Evolutionary conservation across 64 coral and sea anemone species (phyloP).

Genomic region (Actinia equina): DNA sequence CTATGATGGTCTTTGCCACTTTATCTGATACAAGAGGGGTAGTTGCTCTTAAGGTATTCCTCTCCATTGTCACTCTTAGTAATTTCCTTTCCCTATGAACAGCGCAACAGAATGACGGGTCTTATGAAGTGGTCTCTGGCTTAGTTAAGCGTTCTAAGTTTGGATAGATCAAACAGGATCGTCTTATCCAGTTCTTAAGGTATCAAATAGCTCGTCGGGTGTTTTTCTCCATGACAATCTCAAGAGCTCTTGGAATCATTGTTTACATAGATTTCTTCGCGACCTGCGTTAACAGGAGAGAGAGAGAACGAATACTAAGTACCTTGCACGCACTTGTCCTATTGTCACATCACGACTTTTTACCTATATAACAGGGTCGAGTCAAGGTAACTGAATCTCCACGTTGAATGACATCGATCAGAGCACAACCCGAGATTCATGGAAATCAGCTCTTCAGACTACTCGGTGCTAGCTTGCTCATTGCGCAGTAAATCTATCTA

Average conservation of each 20-base stretch:
- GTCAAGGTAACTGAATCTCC: background rate
- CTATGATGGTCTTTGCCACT: background rate
- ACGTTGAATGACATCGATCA: background rate
- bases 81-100: background rate
- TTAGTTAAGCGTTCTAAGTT: background rate
- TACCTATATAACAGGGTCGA: background rate
- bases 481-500: background rate
- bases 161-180: background rate
- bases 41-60: background rate
- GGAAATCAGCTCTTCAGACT: background rate
- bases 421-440: background rate
- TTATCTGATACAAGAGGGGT: conserved; percentile 10
- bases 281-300: background rate
- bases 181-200: background rate
- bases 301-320: background rate
- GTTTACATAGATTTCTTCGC: background rate
- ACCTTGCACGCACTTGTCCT: background rate
- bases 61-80: background rate
- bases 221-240: background rate
- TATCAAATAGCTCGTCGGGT: background rate
- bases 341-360: background rate
- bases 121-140: background rate
- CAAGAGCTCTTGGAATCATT: background rate
- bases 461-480: background rate
- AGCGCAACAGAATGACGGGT: background rate